Evolutionary conservation across 1,140 invertebrate genomes (phyloP), one percentile per base, ranked within the genome.

Genomic region (Littorina saxatilis): DNA sequence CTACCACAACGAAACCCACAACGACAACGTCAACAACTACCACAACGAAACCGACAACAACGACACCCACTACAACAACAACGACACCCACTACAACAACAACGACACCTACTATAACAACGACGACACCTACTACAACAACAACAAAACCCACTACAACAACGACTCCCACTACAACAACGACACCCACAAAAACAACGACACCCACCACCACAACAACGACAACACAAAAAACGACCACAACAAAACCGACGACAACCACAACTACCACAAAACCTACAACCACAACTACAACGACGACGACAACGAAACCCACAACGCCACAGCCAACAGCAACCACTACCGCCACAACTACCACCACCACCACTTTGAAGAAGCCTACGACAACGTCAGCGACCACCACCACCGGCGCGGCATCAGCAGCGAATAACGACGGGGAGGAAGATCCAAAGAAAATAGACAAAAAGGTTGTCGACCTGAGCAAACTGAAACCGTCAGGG

Each of bases 201-300:
- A 23, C 39, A 58, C 20, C 80, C 23, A 27, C 70, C 13, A 32
- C 29, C 3, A 39, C 50, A n/a, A 29, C 32, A 40, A 39, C 79
- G 20, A 29, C 76, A 52, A 50, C 37, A 39, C 0, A 37, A 37
- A 79, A 9, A 58, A 52, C n/a, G 15, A 61, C 17, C n/a, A 68
- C 52, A 66, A 1, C 63, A 50, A 20, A 32, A 43, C 13, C 17
- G 50, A 58, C 80, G 29, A 61, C 58, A 13, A 68, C 76, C 40
- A 55, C 70, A 40, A 47, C 83, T 4, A 43, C 83, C 17, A 68
- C 27, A 52, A n/a, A 15, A 47, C 20, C 61, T n/a, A 43, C 83
- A 1, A 35, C 43, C 3, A 29, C 58, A 40, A 40, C 27, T 23
- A 15, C 32, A 32, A 73, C 7, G 43, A 40, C 52, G 37, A 72